Conservation (phyloP, 2,888 invertebrate species). For the Trilocha varians region DNA sequence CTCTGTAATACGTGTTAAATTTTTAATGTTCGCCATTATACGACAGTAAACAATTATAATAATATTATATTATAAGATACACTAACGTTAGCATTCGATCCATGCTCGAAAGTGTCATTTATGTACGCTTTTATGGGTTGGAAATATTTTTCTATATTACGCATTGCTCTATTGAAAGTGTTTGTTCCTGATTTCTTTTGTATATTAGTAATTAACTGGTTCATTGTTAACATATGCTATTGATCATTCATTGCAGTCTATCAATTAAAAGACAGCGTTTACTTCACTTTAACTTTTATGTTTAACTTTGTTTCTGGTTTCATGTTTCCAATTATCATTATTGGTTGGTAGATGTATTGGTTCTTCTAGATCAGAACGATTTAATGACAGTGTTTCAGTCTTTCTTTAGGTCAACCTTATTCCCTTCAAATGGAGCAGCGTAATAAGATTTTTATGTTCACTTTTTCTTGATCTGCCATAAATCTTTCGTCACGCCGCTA, state of each 20-base stretch:
- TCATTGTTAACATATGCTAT: not conserved
- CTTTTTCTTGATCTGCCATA: too few relatives aligned
- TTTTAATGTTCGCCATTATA: conserved; percentile 37
- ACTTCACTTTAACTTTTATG: too few relatives aligned
- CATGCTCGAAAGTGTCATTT: conserved; percentile 41
- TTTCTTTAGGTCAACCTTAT: too few relatives aligned
- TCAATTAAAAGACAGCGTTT: not conserved
- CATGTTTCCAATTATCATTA: not conserved
- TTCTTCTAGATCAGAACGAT: not conserved
- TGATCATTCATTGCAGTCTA: not conserved
- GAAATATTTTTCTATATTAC: conserved; percentile 42
- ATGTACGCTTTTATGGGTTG: conserved; percentile 42
- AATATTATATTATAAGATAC: conserved; percentile 40
- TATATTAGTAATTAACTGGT: conserved; percentile 3
- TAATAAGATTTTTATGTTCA: too few relatives aligned
- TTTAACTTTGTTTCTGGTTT: too few relatives aligned
- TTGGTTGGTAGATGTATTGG: not conserved
- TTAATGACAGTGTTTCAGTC: too few relatives aligned
- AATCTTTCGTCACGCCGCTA: too few relatives aligned
- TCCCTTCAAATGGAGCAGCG: too few relatives aligned
- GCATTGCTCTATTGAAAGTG: conserved; percentile 35
- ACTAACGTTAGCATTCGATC: conserved; percentile 36
- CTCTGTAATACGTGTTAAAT: conserved; percentile 40
- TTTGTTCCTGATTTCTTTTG: conserved; percentile 27
- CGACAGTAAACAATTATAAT: conserved; percentile 39